Percentiles rank a stretch among this genome's conserved stretches.
Conservation (phyloP, 1,140 invertebrate genomes). For the Cydia splendana region DNA sequence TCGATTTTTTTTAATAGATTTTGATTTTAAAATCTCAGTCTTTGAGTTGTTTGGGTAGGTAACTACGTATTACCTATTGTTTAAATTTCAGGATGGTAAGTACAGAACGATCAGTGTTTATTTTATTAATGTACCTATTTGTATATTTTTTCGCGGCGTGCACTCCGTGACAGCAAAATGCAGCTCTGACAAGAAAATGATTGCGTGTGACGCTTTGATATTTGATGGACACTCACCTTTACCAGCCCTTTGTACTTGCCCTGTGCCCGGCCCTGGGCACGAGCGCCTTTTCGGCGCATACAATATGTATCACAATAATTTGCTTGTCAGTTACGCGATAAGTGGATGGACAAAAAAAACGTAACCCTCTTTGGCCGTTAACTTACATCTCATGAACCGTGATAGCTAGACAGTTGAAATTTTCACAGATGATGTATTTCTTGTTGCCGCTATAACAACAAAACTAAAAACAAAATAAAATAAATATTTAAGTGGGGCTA, state of each 20-base stretch:
- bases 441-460: no score
- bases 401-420: no score
- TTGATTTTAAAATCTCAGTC: no score
- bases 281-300: constrained; percentile 45
- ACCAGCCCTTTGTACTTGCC: constrained; percentile 39
- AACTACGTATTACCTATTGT: no score
- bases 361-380: no score
- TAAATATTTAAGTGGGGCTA: no score
- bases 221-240: constrained; percentile 63
- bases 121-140: neutral
- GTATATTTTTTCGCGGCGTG: neutral
- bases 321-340: constrained; percentile 35
- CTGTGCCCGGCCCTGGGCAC: constrained; percentile 38
- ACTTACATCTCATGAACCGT: no score
- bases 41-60: no score
- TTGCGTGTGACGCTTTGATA: constrained; percentile 20
- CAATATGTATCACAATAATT: constrained; percentile 48
- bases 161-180: constrained; percentile 5
- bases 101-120: neutral
- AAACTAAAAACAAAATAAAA: no score
- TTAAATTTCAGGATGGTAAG: no score
- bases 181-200: constrained; percentile 45
- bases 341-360: constrained; percentile 1
- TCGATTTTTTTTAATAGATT: no score
- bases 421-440: no score